Conservation (phyloP, 2,113 vertebrate genomes). For the Zapus hudsonius region DNA sequence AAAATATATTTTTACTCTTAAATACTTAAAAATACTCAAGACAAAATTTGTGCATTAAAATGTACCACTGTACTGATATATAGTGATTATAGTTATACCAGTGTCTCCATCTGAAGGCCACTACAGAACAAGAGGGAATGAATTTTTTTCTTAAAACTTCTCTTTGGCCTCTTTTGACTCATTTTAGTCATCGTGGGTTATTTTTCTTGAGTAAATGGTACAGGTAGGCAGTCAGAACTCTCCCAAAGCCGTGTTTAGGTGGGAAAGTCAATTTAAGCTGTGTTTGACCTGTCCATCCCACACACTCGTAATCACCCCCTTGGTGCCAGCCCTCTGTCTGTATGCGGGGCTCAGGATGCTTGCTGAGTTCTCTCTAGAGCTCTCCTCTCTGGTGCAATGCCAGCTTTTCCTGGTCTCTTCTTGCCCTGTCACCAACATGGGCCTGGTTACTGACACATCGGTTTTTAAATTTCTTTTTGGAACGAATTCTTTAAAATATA, state of each 20-base stretch:
- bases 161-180: not conserved
- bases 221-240: not conserved
- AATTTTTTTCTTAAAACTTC: not conserved
- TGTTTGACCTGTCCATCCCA: no score
- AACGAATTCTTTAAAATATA: no score
- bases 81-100: not conserved
- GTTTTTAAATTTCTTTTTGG: not conserved
- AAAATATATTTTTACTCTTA: not conserved
- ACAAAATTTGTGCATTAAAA: not conserved
- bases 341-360: no score
- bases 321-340: not conserved
- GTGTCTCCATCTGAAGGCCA: not conserved
- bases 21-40: no score
- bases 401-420: not conserved
- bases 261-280: not conserved
- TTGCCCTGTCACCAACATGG: not conserved
- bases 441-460: not conserved
- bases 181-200: not conserved
- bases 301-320: fast-evolving
- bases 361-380: not conserved
- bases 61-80: not conserved
- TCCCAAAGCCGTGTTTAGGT: not conserved
- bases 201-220: not conserved
- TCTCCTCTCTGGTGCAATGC: not conserved
- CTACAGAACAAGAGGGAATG: not conserved